Percentiles rank a stretch among this genome's conserved stretches.
Evolutionary conservation across 2,113 vertebrate genomes (phyloP).

Genomic region (Sorex fumeus): DNA sequence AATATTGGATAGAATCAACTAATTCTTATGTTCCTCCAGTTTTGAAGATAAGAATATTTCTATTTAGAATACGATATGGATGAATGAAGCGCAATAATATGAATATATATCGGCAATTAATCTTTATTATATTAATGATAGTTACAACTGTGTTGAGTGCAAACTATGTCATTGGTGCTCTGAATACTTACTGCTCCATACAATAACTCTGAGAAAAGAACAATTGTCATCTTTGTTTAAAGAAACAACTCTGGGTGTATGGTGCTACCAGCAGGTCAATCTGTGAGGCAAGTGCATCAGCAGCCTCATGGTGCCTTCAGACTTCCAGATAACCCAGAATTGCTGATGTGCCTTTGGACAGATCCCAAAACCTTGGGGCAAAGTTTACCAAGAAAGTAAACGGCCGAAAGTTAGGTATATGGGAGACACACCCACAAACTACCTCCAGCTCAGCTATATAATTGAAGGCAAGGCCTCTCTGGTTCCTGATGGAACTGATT

Average conservation of each 20-base stretch:
- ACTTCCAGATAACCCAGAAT: no score
- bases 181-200: not conserved
- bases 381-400: no score
- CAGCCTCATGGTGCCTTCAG: no score
- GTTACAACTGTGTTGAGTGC: not conserved
- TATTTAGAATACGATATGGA: not conserved
- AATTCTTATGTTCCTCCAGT: not conserved
- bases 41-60: slow-evolving; percentile 30
- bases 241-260: slow-evolving; percentile 4
- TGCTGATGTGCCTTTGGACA: no score
- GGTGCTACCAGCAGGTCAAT: no score
- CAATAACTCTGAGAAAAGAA: not conserved
- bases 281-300: no score
- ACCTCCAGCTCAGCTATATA: no score
- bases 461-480: no score
- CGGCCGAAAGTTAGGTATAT: no score
- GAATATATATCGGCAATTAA: not conserved
- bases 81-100: not conserved
- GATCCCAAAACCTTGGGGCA: no score
- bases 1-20: not conserved
- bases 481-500: no score
- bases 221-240: not conserved
- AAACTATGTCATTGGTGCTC: not conserved
- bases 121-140: not conserved
- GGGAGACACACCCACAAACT: no score